Evolutionary conservation across 2,888 invertebrate genomes (phyloP), one percentile per base, ranked within the genome.

Genomic region (Saturnia japonica): DNA sequence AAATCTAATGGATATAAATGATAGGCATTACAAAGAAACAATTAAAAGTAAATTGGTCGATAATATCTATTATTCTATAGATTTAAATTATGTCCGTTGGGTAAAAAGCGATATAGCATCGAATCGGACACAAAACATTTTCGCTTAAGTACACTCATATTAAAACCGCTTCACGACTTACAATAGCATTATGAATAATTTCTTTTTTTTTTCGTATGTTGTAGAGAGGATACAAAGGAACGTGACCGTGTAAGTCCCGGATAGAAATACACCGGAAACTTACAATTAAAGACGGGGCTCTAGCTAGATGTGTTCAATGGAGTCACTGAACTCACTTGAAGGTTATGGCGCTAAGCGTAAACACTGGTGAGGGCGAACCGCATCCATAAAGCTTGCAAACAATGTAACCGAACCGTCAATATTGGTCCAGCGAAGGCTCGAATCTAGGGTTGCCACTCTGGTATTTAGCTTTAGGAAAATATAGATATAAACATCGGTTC

Each of bases 341-440:
- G 93, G 91, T 89, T 89, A 87, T 82, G 82, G 82, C 81, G 84
- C 83, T 85, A 87, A 89, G 83, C 78, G 85, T 86, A 86, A 85
- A 86, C 85, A 87, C 40, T 66, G 72, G 73, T 60, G 57, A 81
- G 80, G 75, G 78, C 85, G 83, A 82, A 85, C 84, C 85, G 81
- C 87, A 87, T 90, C 88, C 89, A 91, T 90, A 90, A 87, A 85
- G 81, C 79, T 80, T 77, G 86, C 89, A 90, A 90, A 91, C 90
- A 89, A 78, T 86, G 84, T 86, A 84, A 86, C 82, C 78, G 84
- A 86, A 84, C 85, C 81, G 88, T 88, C 88, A 89, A 89, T 89
- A 88, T 88, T 86, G 77, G 83, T 76, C 70, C 73, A 72, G 71
- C 70, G 69, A 71, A 70, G 71, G 67, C 47, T 28, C 71, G 71